phyloP scores from a whole-genome alignment of 1,140 invertebrate species.

The Dreissena rostriformis region DNA sequence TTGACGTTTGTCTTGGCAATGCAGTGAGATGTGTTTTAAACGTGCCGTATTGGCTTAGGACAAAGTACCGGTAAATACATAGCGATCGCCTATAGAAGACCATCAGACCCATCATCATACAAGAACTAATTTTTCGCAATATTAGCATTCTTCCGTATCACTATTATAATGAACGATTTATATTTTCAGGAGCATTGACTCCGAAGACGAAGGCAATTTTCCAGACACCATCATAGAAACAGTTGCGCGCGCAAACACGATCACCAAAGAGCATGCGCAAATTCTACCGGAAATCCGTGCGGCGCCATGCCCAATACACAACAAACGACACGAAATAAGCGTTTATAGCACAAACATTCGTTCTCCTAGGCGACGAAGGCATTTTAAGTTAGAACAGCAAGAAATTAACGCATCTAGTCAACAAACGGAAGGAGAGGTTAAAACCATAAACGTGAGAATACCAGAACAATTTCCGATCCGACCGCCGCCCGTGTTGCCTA shows the following conservation, averaged over 20 bases:
- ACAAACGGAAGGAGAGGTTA: not conserved
- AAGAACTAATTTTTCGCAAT: not conserved
- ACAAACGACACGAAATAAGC: slow-evolving; percentile 20
- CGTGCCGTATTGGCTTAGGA: too few relatives aligned
- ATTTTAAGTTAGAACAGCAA: not conserved
- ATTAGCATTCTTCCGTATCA: not conserved
- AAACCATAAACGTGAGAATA: slow-evolving; percentile 42
- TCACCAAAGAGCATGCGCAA: slow-evolving; percentile 3
- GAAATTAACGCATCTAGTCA: slow-evolving; percentile 13
- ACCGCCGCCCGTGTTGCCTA: slow-evolving; percentile 34
- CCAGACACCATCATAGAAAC: slow-evolving; percentile 52
- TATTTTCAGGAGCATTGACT: slow-evolving; percentile 55
- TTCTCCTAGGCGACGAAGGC: not conserved
- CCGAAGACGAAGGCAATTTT: slow-evolving; percentile 38
- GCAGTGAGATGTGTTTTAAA: too few relatives aligned
- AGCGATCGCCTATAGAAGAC: too few relatives aligned
- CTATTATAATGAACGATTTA: not conserved
- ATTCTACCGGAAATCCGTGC: slow-evolving; percentile 54
- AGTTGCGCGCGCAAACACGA: slow-evolving; percentile 47
- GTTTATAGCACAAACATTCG: not conserved
- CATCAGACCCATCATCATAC: too few relatives aligned
- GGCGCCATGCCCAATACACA: slow-evolving; percentile 48
- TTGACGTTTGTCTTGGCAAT: too few relatives aligned
- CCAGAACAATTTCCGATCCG: slow-evolving; percentile 37
- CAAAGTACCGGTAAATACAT: too few relatives aligned